A percentile compares a stretch with the other conserved stretches of the same genome.
Conservation (phyloP, 2,113 vertebrate species). For the Melanerpes aurifrons region DNA sequence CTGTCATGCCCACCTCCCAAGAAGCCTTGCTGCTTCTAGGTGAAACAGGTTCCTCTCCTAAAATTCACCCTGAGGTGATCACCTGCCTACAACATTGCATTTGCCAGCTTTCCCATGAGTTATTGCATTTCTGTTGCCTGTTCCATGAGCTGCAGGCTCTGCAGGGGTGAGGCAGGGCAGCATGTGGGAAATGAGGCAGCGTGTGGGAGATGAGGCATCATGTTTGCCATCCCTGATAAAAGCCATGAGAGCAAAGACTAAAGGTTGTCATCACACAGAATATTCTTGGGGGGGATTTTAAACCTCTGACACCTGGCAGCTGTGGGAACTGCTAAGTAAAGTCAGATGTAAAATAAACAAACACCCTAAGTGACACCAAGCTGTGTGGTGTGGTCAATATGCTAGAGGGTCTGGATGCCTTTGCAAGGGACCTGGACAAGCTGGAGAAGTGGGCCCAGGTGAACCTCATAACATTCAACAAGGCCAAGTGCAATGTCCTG, state of each 20-base stretch:
- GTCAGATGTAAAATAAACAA: background rate
- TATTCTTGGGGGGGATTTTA: background rate
- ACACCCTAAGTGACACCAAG: too few relatives aligned
- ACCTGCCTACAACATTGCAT: fast-evolving
- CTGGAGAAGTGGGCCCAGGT: too few relatives aligned
- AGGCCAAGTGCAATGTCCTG: too few relatives aligned
- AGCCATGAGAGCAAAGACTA: background rate
- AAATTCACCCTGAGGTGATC: background rate
- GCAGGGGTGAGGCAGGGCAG: fast-evolving
- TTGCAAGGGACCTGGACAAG: too few relatives aligned
- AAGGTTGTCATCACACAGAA: background rate
- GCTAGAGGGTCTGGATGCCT: too few relatives aligned
- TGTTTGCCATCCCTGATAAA: background rate
- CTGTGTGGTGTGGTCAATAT: too few relatives aligned
- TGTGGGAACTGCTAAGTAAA: background rate
- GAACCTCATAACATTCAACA: too few relatives aligned
- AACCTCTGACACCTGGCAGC: background rate
- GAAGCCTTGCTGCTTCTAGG: slow-evolving; percentile 13
- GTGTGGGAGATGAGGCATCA: fast-evolving
- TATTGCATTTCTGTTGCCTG: background rate
- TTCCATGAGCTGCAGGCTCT: fast-evolving
- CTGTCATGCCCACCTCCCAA: too few relatives aligned
- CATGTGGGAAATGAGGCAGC: too few relatives aligned
- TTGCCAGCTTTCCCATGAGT: background rate
- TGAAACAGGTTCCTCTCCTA: background rate